These are phyloP conservation scores for Nasonia giraulti DNA, from an alignment of 1,140 invertebrate genomes.

Conservation along the genomic window DNA sequence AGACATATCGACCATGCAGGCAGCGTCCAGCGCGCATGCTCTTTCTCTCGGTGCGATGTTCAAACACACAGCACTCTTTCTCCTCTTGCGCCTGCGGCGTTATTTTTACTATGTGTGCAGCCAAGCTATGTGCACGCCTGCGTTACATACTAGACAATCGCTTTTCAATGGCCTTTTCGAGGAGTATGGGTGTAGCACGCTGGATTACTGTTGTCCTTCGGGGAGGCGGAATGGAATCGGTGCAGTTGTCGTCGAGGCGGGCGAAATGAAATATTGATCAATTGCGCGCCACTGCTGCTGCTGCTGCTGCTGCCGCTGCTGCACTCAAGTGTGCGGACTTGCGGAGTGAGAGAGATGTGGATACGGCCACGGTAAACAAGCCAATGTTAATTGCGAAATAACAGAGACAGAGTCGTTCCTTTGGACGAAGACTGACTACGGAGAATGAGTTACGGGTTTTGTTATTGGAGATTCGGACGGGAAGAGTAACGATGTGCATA, in stretches of 20 bases:
- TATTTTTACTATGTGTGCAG: background rate
- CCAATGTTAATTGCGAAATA: background rate
- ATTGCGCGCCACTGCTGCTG: background rate
- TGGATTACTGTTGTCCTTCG: background rate
- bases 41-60: background rate
- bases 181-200: background rate
- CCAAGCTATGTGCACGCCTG: background rate
- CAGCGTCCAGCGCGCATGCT: constrained; percentile 32
- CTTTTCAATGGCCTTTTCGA: background rate
- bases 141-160: background rate
- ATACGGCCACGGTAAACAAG: background rate
- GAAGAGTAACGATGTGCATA: too few species aligned
- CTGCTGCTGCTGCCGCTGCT: background rate
- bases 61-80: background rate
- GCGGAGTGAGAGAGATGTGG: background rate
- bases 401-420: background rate
- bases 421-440: background rate
- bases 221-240: background rate
- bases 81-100: background rate
- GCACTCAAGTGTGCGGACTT: background rate
- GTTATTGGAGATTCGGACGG: background rate
- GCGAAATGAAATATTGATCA: constrained; percentile 15
- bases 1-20: constrained; percentile 34
- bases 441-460: background rate
- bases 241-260: background rate